phyloP scores from a whole-genome alignment of 2,888 invertebrate genomes.

The Xestoiulus laeticollis region DNA sequence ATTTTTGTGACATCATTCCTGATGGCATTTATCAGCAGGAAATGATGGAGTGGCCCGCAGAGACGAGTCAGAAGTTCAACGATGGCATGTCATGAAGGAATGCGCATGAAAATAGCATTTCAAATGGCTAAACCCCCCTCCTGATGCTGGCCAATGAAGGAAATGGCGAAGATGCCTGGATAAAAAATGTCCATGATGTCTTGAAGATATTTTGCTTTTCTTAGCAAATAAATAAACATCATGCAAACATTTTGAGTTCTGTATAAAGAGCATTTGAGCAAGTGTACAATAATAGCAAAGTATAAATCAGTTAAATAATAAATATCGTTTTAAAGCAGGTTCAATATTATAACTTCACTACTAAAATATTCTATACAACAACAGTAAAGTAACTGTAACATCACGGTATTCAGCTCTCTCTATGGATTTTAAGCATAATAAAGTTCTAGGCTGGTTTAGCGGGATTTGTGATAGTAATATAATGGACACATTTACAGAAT shows the following conservation, averaged over 20 bases:
- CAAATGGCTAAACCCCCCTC: not conserved
- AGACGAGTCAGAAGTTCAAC: conserved; percentile 19
- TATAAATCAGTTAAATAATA: not conserved
- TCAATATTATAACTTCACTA: not conserved
- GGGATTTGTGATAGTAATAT: too few species aligned
- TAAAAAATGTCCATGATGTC: not conserved
- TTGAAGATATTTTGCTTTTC: not conserved
- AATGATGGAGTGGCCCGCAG: conserved; percentile 38
- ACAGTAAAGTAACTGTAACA: too few species aligned
- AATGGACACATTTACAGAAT: too few species aligned
- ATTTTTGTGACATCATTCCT: conserved; percentile 43
- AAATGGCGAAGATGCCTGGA: not conserved
- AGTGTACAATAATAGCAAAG: not conserved
- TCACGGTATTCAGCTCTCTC: too few species aligned
- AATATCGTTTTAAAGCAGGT: not conserved
- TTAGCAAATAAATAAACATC: not conserved
- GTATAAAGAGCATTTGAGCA: not conserved
- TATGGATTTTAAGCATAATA: too few species aligned
- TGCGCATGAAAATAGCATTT: not conserved
- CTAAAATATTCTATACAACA: too few species aligned
- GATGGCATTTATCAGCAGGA: conserved; percentile 43
- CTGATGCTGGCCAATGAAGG: conserved; percentile 25
- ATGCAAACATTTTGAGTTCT: not conserved
- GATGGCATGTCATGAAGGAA: conserved; percentile 31
- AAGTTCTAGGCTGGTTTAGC: too few species aligned